Conservation (phyloP, 2,888 invertebrate genomes). For the Linnaemya vulpina region DNA sequence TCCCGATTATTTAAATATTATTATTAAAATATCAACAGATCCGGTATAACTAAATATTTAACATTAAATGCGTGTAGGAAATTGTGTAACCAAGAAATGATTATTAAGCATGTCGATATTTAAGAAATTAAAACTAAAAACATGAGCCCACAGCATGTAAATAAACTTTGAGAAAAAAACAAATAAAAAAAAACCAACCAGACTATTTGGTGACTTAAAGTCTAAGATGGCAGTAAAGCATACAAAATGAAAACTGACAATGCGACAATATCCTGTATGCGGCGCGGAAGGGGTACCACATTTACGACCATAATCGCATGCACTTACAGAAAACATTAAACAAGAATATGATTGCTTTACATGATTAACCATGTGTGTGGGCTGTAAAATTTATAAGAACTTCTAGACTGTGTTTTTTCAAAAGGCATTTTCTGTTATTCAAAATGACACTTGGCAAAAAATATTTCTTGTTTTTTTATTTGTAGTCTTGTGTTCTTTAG, state of each 20-base stretch:
- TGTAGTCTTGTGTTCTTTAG: neutral
- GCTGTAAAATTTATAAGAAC: conserved; percentile 48
- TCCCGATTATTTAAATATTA: too few relatives aligned
- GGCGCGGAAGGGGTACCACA: conserved; percentile 3
- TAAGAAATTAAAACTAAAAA: conserved; percentile 11
- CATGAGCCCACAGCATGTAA: neutral
- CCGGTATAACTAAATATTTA: neutral
- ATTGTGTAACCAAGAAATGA: conserved; percentile 15
- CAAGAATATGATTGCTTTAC: conserved; percentile 10
- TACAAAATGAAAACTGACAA: conserved; percentile 53
- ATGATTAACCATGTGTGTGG: conserved; percentile 66
- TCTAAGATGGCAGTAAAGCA: conserved; percentile 64
- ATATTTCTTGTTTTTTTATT: neutral
- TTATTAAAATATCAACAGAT: too few relatives aligned
- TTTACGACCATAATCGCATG: conserved; percentile 11
- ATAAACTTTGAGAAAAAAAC: conserved; percentile 20
- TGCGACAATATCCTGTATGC: conserved; percentile 49
- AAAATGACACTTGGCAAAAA: conserved; percentile 64
- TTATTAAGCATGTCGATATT: conserved; percentile 4
- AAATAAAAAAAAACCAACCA: conserved; percentile 24
- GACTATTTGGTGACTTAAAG: conserved; percentile 63
- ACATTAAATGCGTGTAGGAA: neutral
- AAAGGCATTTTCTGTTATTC: conserved; percentile 44
- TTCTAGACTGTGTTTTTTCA: conserved; percentile 22
- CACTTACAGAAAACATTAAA: conserved; percentile 36